Evolutionary conservation across 2,113 vertebrate genomes (phyloP), one percentile per base, ranked within the genome.

Genomic region (Halichoeres trimaculatus): DNA sequence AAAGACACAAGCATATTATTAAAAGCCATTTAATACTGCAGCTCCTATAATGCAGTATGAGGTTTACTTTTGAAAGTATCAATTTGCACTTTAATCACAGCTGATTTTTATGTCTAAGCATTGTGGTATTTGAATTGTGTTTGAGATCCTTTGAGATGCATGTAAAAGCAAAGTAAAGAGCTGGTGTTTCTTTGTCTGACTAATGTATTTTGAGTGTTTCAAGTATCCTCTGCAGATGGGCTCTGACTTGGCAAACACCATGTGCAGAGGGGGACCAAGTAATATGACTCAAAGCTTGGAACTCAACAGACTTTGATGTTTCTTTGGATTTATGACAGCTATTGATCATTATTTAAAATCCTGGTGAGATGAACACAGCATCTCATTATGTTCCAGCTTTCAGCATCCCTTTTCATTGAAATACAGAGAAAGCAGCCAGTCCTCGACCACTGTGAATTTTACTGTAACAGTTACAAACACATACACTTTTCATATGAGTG

Each of bases 21-120:
- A 88, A 78, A 90, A 90, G 86, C 88, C 81, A 90, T 90, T 78
- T 72, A 81, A 66, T 75, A 68, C 65, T 72, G 76, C 74, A 76
- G 70, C 60, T 30, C 13, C 19, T 40, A 38, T 63, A 11, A 24
- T 80, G 58, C 67, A 63, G 82, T 85, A 55, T 81, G 57, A 51
- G 19, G 26, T 59, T 71, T 76, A 73, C 70, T 76, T 57, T 43
- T 66, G 26, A 55, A 71, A 64, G 57, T 57, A 57, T 75, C 48
- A 76, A 61, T 86, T 89, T 89, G 84, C 81, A 89, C 83, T 81
- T 87, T 87, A n/a, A 80, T 74, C 36, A 47, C 40, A 60, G 19
- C 61, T 74, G 56, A 70, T 66, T 50, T 4, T 30, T 30, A 47
- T 47, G 11, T 82, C 43, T 79, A 64, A 74, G 62, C 79, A 62